These are phyloP conservation scores for Pocota personata DNA, from an alignment of 2,888 invertebrate species.

Conservation along the genomic window DNA sequence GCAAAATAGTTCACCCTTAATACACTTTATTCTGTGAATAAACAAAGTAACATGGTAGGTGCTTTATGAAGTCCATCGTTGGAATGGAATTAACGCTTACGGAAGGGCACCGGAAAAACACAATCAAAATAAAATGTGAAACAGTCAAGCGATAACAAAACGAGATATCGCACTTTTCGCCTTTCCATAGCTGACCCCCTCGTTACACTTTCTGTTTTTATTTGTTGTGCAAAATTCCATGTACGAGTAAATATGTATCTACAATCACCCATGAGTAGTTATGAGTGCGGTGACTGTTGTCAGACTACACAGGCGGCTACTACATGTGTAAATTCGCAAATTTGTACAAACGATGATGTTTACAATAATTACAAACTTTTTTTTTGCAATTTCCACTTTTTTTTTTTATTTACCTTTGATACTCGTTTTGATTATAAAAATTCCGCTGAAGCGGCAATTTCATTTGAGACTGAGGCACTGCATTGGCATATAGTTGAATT, in stretches of 20 bases:
- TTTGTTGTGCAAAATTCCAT: conserved; percentile 57
- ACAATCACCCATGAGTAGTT: conserved; percentile 40
- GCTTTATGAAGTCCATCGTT: conserved; percentile 48
- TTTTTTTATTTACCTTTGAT: background rate
- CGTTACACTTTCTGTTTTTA: conserved; percentile 3
- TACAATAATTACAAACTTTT: conserved; percentile 47
- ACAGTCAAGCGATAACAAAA: conserved; percentile 50
- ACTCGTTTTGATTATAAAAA: background rate
- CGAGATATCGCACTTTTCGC: conserved; percentile 38
- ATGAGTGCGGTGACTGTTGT: conserved; percentile 41
- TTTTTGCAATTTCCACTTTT: background rate
- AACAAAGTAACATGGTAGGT: conserved; percentile 48
- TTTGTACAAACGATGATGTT: conserved; percentile 58
- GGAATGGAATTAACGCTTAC: conserved; percentile 42
- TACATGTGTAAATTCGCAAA: conserved; percentile 61
- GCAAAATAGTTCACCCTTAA: conserved; percentile 55
- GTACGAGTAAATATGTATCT: conserved; percentile 8
- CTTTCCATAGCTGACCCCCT: conserved; percentile 10
- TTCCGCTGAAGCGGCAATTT: conserved; percentile 24
- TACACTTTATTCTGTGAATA: conserved; percentile 53
- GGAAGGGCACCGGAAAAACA: conserved; percentile 8
- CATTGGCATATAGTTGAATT: conserved; percentile 12
- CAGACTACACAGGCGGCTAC: conserved; percentile 37
- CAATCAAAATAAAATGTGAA: conserved; percentile 43
- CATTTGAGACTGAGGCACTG: background rate